Evolutionary conservation across 2,888 invertebrate species (phyloP).

Genomic region (Callinectes sapidus): DNA sequence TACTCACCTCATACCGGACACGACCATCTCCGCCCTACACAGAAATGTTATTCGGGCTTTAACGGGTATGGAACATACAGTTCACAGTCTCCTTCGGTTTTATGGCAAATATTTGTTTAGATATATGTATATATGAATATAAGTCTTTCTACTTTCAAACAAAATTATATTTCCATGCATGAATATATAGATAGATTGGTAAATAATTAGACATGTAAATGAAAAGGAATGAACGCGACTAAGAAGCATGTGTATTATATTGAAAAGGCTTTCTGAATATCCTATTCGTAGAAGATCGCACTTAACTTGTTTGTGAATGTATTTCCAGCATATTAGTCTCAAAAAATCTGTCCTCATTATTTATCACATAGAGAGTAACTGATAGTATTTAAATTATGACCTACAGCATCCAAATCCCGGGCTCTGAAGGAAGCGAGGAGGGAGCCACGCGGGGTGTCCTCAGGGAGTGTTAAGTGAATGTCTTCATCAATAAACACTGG

Average conservation of each 20-base stretch:
- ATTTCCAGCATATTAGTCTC: background rate
- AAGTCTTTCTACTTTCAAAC: too few species aligned
- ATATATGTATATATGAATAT: background rate
- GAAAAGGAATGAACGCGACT: too few species aligned
- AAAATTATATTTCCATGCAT: too few species aligned
- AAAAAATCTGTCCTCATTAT: background rate
- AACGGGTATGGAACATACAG: background rate
- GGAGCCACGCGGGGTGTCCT: slow-evolving; percentile 43
- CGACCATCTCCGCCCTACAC: background rate
- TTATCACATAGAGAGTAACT: background rate
- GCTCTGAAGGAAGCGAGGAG: slow-evolving; percentile 41
- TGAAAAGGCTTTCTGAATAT: too few species aligned
- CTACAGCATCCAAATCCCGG: slow-evolving; percentile 32
- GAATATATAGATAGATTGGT: background rate
- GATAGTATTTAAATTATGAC: background rate
- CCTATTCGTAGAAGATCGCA: too few species aligned
- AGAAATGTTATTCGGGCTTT: background rate
- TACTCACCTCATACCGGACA: background rate
- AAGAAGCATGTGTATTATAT: too few species aligned
- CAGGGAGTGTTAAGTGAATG: slow-evolving; percentile 28
- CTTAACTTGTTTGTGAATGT: too few species aligned
- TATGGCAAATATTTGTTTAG: background rate
- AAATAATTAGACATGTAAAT: background rate
- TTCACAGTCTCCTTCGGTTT: background rate
- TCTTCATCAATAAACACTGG: slow-evolving; percentile 38